Evolutionary conservation across 2,113 vertebrate species (phyloP).

Genomic region (Nettapus auritus): DNA sequence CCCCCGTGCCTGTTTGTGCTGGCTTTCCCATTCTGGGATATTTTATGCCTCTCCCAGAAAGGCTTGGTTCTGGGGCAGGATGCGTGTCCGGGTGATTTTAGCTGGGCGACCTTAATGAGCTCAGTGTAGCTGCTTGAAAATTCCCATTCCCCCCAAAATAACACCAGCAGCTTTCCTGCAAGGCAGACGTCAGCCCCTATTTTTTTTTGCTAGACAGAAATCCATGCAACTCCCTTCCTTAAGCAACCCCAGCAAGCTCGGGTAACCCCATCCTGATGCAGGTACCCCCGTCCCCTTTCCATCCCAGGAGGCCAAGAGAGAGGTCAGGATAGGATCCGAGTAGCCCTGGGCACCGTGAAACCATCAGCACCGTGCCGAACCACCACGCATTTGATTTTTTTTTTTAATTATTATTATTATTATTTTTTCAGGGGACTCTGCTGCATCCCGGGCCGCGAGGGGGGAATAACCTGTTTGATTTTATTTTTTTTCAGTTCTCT

Average conservation of each 20-base stretch:
- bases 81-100: accelerated
- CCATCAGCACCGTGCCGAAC: not conserved
- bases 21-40: not conserved
- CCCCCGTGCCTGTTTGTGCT: not conserved
- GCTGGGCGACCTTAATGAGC: not conserved
- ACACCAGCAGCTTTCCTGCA: not conserved
- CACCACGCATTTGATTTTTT: not conserved
- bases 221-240: accelerated
- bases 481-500: constrained; percentile 87
- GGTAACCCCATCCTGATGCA: not conserved
- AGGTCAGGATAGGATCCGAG: not conserved
- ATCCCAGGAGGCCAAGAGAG: not conserved
- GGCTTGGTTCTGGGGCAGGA: not conserved
- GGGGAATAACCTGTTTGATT: constrained; percentile 82
- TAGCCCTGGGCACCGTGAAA: not conserved
- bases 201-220: not conserved
- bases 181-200: not conserved
- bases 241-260: accelerated
- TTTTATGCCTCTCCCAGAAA: not conserved
- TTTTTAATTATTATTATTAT: not conserved
- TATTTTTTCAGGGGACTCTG: constrained; percentile 55
- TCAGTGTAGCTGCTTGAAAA: not conserved
- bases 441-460: constrained; percentile 69
- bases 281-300: not conserved
- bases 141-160: not conserved